Percentiles rank a stretch among this genome's conserved stretches.
These are phyloP conservation scores for Fistularia commersonii DNA, from an alignment of 2,797 vertebrate species.

Conservation along the genomic window DNA sequence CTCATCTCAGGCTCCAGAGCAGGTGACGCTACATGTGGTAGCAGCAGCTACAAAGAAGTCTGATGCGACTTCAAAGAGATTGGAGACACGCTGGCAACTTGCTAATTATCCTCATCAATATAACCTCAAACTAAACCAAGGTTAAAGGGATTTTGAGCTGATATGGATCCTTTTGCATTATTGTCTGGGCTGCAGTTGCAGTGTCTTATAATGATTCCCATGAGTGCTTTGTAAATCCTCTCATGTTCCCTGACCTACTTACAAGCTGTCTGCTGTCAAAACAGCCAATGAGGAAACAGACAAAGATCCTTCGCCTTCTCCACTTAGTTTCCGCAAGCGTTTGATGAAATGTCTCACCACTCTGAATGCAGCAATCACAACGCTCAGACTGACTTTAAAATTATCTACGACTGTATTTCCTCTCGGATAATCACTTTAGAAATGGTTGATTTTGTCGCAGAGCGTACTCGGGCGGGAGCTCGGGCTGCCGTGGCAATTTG, in stretches of 20 bases:
- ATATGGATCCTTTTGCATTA: slow-evolving; percentile 66
- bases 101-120: slow-evolving; percentile 60
- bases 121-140: slow-evolving; percentile 63
- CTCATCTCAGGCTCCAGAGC: slow-evolving; percentile 27
- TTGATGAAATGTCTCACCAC: slow-evolving; percentile 48
- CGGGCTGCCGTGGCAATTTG: too few species aligned
- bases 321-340: slow-evolving; percentile 42
- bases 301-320: slow-evolving; percentile 56
- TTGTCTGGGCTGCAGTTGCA: slow-evolving; percentile 66
- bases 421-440: too few species aligned
- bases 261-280: slow-evolving; percentile 75
- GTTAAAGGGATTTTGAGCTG: slow-evolving; percentile 63
- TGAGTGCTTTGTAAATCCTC: slow-evolving; percentile 72
- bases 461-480: too few species aligned
- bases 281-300: slow-evolving; percentile 73
- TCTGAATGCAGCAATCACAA: slow-evolving; percentile 41
- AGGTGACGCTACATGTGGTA: slow-evolving; percentile 32
- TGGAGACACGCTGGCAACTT: slow-evolving; percentile 38
- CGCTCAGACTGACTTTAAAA: slow-evolving; percentile 30
- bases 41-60: slow-evolving; percentile 21
- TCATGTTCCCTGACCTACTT: slow-evolving; percentile 79
- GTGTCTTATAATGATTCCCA: slow-evolving; percentile 67
- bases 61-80: slow-evolving; percentile 48
- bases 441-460: too few species aligned
- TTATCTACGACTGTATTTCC: slow-evolving; percentile 19